phyloP scores from a whole-genome alignment of 2,888 invertebrate species.

The Orthonychiurus folsomi region DNA sequence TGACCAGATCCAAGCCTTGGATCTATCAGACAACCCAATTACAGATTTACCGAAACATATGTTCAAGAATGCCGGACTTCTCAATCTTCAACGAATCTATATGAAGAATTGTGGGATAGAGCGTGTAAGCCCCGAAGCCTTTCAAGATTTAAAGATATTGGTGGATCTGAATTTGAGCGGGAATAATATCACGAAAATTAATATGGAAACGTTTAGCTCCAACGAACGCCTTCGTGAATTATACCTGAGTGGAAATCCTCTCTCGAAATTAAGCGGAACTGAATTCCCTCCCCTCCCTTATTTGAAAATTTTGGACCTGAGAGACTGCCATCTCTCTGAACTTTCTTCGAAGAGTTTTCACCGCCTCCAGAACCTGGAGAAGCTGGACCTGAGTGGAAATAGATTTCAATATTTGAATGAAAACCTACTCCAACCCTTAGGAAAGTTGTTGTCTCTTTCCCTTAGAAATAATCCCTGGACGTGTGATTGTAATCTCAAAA shows the following conservation, averaged over 20 bases:
- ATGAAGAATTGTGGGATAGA: conserved; percentile 49
- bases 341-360: conserved; percentile 70
- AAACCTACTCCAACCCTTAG: conserved; percentile 46
- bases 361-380: conserved; percentile 61
- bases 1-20: conserved; percentile 73
- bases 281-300: conserved; percentile 76
- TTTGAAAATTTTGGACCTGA: conserved; percentile 68
- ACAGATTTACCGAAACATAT: conserved; percentile 65
- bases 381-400: conserved; percentile 72
- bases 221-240: conserved; percentile 26
- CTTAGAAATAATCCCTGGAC: conserved; percentile 80
- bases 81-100: conserved; percentile 76
- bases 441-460: conserved; percentile 50
- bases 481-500: conserved; percentile 81
- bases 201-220: conserved; percentile 29
- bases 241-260: conserved; percentile 25
- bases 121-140: conserved; percentile 23
- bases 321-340: conserved; percentile 64
- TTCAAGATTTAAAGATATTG: conserved; percentile 27
- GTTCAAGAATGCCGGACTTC: conserved; percentile 65
- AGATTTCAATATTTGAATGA: conserved; percentile 60
- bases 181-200: conserved; percentile 22
- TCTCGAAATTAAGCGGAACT: conserved; percentile 24
- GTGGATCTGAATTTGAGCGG: conserved; percentile 30
- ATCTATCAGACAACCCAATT: conserved; percentile 71